Percentiles rank a stretch among this genome's conserved stretches.
These are phyloP conservation scores for Metaphire vulgaris DNA, from an alignment of 1,140 invertebrate genomes.

Conservation along the genomic window DNA sequence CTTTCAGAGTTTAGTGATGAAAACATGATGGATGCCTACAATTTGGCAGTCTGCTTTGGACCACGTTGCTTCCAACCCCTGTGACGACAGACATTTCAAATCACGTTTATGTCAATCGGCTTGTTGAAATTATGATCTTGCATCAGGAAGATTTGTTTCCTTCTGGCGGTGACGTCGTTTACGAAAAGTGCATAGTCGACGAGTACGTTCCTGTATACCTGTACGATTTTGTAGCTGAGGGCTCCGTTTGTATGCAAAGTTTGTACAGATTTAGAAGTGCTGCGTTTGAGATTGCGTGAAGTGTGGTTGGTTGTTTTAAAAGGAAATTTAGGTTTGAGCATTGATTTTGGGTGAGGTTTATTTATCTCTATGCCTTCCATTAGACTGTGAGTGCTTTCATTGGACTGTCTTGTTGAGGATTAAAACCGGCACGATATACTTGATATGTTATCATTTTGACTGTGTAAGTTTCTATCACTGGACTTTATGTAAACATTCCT, in stretches of 20 bases:
- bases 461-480: too few species aligned
- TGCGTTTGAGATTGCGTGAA: neutral
- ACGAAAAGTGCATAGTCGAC: conserved; percentile 71
- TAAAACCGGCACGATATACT: too few species aligned
- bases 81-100: conserved; percentile 75
- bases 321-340: too few species aligned
- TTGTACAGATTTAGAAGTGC: neutral
- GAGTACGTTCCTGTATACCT: conserved; percentile 34
- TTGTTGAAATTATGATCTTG: conserved; percentile 86
- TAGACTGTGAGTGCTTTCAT: too few species aligned
- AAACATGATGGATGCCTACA: conserved; percentile 98
- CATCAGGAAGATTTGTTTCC: conserved; percentile 84
- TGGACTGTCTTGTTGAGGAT: too few species aligned
- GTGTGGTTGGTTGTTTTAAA: neutral
- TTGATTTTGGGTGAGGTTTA: too few species aligned
- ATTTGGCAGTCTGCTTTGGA: conserved; percentile 94
- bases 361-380: too few species aligned
- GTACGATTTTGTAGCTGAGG: conserved; percentile 4
- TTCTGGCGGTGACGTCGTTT: conserved; percentile 59
- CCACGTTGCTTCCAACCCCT: conserved; percentile 89
- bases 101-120: conserved; percentile 86
- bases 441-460: too few species aligned
- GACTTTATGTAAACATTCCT: too few species aligned
- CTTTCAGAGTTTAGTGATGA: conserved; percentile 86
- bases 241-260: neutral